These are phyloP conservation scores for Xylocampa areola DNA, from an alignment of 2,888 invertebrate genomes.

Conservation along the genomic window DNA sequence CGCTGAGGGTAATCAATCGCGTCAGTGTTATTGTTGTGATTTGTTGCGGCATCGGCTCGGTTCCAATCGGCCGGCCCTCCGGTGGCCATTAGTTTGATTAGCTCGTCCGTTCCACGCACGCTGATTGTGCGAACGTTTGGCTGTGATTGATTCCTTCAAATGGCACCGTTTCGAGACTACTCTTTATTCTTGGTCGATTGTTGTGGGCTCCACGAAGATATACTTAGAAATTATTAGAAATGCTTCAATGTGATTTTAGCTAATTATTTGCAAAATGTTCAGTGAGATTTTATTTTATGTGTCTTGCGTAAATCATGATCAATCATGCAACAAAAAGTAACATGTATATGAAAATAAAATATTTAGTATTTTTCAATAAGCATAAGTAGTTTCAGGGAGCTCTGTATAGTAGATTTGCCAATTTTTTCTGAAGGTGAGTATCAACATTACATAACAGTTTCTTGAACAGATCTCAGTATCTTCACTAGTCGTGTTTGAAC, in stretches of 20 bases:
- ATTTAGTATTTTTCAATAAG: no score
- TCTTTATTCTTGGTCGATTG: constrained; percentile 64
- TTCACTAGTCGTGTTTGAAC: constrained; percentile 5
- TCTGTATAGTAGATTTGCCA: neutral
- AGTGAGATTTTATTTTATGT: no score
- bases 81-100: constrained; percentile 85
- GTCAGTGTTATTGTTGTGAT: constrained; percentile 86
- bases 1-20: constrained; percentile 80
- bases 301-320: no score
- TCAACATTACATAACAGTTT: constrained; percentile 6
- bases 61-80: constrained; percentile 69
- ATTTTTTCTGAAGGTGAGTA: neutral
- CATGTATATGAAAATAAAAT: no score
- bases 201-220: constrained; percentile 24
- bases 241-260: no score
- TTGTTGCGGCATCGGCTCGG: constrained; percentile 76
- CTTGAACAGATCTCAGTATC: constrained; percentile 2
- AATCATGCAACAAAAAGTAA: no score
- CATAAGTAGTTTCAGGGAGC: neutral
- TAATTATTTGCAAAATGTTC: no score
- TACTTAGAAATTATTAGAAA: constrained; percentile 23
- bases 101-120: constrained; percentile 83
- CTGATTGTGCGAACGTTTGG: constrained; percentile 82
- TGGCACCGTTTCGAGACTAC: constrained; percentile 70
- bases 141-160: constrained; percentile 86